These are phyloP conservation scores for Eriosoma lanigerum DNA, from an alignment of 1,140 invertebrate species.

Conservation along the genomic window DNA sequence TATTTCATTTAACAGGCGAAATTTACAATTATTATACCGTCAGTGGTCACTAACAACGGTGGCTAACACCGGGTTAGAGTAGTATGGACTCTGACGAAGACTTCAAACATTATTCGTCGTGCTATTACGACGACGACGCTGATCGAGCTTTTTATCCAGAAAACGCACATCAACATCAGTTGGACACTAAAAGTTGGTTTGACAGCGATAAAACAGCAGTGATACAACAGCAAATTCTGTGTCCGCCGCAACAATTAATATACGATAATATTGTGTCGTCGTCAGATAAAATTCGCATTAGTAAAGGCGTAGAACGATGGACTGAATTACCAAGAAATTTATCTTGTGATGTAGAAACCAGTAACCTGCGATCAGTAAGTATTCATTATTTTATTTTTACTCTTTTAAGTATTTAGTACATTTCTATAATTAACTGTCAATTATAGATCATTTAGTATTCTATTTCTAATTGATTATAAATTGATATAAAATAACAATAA, in stretches of 20 bases:
- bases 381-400: background rate
- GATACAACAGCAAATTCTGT: background rate
- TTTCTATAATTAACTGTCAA: too few species aligned
- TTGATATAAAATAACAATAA: too few species aligned
- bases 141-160: constrained; percentile 41
- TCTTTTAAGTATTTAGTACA: background rate
- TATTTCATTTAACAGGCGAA: background rate
- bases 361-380: constrained; percentile 6
- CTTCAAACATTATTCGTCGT: constrained; percentile 46
- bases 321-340: background rate
- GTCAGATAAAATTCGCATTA: constrained; percentile 6
- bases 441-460: too few species aligned
- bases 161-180: background rate
- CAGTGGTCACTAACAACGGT: constrained; percentile 21
- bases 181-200: constrained; percentile 19
- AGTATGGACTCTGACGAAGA: constrained; percentile 47
- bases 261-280: constrained; percentile 24
- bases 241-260: background rate
- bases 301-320: background rate
- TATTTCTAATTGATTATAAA: too few species aligned
- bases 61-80: constrained; percentile 30
- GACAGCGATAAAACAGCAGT: background rate
- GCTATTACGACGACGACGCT: constrained; percentile 41
- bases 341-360: constrained; percentile 18
- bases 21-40: background rate